Percentiles rank a stretch among this genome's conserved stretches.
These are phyloP conservation scores for Tuta absoluta DNA, from an alignment of 2,888 invertebrate species.

Conservation along the genomic window DNA sequence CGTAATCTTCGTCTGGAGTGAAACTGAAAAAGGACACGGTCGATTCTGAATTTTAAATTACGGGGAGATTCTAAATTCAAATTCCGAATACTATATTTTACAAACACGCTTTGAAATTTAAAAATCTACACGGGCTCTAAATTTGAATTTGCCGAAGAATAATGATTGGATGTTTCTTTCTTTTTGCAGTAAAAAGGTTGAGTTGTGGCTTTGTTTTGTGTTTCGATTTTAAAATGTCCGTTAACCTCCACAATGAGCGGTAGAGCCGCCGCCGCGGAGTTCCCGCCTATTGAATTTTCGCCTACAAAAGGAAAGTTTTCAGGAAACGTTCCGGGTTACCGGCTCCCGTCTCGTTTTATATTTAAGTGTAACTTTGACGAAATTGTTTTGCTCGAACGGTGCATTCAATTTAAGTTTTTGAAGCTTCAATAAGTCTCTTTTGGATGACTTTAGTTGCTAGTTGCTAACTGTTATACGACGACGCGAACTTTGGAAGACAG, in stretches of 20 bases:
- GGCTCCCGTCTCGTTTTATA: constrained; percentile 58
- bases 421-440: constrained; percentile 30
- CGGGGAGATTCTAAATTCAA: constrained; percentile 46
- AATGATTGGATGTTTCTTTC: constrained; percentile 27
- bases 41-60: constrained; percentile 16
- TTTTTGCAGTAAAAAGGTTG: constrained; percentile 10
- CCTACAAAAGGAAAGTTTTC: constrained; percentile 74
- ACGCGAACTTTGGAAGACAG: constrained; percentile 14
- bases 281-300: constrained; percentile 73
- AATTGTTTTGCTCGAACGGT: constrained; percentile 55
- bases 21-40: neutral
- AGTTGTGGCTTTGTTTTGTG: constrained; percentile 29
- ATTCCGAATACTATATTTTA: constrained; percentile 42
- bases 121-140: constrained; percentile 41
- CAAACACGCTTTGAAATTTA: constrained; percentile 46
- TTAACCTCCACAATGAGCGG: constrained; percentile 59
- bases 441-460: constrained; percentile 20
- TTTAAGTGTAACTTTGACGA: constrained; percentile 68
- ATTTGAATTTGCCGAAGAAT: constrained; percentile 40
- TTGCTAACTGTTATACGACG: constrained; percentile 15
- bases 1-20: constrained; percentile 16
- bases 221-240: constrained; percentile 48
- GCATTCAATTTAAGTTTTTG: constrained; percentile 59
- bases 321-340: constrained; percentile 70
- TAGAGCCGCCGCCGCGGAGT: constrained; percentile 54